Base-by-base conservation (phyloP, 1,140 invertebrate genomes). In the Procambarus clarkii region DNA sequence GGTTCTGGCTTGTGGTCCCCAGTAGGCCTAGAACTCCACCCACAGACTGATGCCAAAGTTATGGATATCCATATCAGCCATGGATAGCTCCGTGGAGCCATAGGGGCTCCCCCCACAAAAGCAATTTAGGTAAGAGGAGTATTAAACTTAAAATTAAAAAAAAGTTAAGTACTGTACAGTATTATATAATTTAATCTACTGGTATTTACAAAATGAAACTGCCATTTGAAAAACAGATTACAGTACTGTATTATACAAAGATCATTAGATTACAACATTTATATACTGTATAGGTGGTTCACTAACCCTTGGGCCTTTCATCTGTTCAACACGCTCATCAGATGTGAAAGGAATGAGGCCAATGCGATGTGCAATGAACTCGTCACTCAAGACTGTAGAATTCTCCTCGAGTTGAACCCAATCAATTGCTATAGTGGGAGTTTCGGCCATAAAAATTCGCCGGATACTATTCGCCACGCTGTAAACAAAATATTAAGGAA, bases 401-500 rank as follows among this genome's bases (percentile, higher is more conserved):
- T 99, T 99, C 0, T 98, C 97, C 95, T 99, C 99, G 83, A 99
- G 96, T 95, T 99, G 99, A 21, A 99, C 98, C 99, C 99, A 99
- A 95, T 99, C 99, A 92, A 99, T 99, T n/a, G 99, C 99, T 96
- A 98, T 96, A 15, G 97, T 98, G 44, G 97, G 97, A 11, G 99
- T 99, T 96, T 99, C 99, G 8, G 99, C 98, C 93, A 99, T 99
- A 94, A 99, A 98, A 8, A 99, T 98, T 94, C 99, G 95, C 88
- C 99, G 96, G 94, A 99, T 96, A 93, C 98, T 98, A 94, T 99
- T 99, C 0, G 99, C 98, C 71, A 99, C 98, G 95, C 98, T 98
- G 94, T 93, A 96, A 95, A 46, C 13, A 77, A 80, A 90, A 89
- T 34, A 91, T 69, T 0, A 34, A 34, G 34, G 34, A 34, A 34